Percentiles rank a stretch among this genome's conserved stretches.
phyloP scores from a whole-genome alignment of 2,113 vertebrate species.

The Lanius ludovicianus region DNA sequence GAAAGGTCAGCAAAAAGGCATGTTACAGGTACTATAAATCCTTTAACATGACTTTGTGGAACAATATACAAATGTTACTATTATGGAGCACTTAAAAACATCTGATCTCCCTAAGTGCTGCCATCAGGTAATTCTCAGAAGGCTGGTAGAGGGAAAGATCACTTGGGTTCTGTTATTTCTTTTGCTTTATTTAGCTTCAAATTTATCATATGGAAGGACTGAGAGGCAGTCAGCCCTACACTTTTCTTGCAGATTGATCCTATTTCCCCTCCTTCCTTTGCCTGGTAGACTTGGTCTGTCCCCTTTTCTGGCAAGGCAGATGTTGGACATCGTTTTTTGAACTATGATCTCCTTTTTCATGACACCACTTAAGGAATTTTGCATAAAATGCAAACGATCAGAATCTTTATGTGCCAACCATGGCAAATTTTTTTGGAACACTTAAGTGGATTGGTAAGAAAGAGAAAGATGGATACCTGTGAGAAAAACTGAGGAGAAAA shows the following conservation, averaged over 20 bases:
- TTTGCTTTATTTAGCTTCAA: not conserved
- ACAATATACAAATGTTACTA: not conserved
- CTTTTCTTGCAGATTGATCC: not conserved
- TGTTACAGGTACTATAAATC: not conserved
- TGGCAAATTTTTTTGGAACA: not conserved
- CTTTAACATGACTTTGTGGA: not conserved
- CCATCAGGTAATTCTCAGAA: not conserved
- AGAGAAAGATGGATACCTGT: not conserved
- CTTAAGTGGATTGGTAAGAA: not conserved
- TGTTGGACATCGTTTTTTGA: not conserved
- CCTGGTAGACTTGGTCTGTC: not conserved
- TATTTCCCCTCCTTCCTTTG: not conserved
- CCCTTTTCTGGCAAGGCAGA: not conserved
- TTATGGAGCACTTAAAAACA: not conserved
- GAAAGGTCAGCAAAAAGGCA: constrained; percentile 52
- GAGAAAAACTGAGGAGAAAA: not conserved
- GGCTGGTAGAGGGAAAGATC: not conserved
- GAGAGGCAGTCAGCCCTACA: not conserved
- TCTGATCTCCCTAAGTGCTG: not conserved
- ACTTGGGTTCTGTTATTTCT: not conserved
- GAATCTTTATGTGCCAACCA: not conserved
- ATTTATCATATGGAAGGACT: not conserved
- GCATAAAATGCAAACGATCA: not conserved
- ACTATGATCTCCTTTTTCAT: not conserved
- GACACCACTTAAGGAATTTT: not conserved